Evolutionary conservation across 2,797 vertebrate species (phyloP), one percentile per base, ranked within the genome.

Genomic region (Chloroceryle amazona): DNA sequence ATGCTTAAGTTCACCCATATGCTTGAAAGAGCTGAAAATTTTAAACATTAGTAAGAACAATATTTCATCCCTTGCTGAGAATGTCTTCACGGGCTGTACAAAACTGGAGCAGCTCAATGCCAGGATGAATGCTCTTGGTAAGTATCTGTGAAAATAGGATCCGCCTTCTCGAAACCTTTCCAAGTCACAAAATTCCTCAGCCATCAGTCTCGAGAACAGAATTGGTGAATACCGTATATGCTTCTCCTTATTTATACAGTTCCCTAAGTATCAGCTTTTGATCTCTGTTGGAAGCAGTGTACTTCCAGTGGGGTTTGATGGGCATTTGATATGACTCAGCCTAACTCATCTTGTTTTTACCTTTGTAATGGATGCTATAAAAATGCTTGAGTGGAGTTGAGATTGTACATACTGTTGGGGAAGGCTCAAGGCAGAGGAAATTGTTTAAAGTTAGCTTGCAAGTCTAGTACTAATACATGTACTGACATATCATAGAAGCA

Each of bases 31-130:
- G 93, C 88, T 99, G 94, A 99, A 98, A 96, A 97, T 98, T 95
- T 98, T 99, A 54, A 99, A 99, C 35, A 96, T 99, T 90, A 99
- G 98, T 97, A 99, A 99, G 97, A 99, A 99, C 96, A 83, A 29
- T n/a, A 97, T 99, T 96, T 97, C 98, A 51, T 97, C 84, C 5
- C 95, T 99, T 63, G 98, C 98, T 74, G 93, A 98, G 11, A 97
- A 98, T 82, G 98, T 99, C 84, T 97, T 99, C 76, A 96, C 96
- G 29, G 96, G 98, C 73, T 99, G 99, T 95, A 96, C 97, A 55
- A 99, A 99, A 96, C 95, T 99, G 94, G 99, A 99, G 90, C 98
- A 97, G 23, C 98, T 99, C 79, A 99, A 95, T 8, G 99, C 98
- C 78, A 99, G 98, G n/a, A 97, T 96, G 86, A 99, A 99, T 97